Evolutionary conservation across 1,140 invertebrate genomes (phyloP).

Genomic region (Teleopsis dalmanni): DNA sequence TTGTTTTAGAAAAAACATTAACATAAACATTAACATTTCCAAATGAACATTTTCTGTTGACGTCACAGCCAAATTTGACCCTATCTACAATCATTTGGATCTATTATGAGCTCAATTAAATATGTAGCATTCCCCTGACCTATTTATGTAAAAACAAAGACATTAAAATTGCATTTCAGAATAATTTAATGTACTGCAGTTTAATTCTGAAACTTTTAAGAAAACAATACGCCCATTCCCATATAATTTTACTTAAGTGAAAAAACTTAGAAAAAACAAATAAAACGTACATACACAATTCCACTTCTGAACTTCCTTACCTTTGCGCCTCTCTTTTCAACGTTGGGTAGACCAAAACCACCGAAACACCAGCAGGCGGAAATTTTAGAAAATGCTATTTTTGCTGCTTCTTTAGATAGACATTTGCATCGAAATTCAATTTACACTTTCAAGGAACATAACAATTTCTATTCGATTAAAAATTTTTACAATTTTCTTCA

Average conservation of each 20-base stretch:
- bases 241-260: neutral
- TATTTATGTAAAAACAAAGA: too few relatives aligned
- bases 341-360: conserved; percentile 27
- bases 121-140: too few relatives aligned
- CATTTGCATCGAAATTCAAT: conserved; percentile 6
- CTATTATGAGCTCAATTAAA: too few relatives aligned
- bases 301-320: conserved; percentile 15
- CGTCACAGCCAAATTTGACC: too few relatives aligned
- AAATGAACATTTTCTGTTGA: too few relatives aligned
- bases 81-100: too few relatives aligned
- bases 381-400: conserved; percentile 43
- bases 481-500: neutral
- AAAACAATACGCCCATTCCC: neutral
- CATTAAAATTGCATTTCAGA: too few relatives aligned
- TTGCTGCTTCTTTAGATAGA: conserved; percentile 9
- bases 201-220: neutral
- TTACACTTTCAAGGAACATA: neutral
- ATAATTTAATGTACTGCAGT: neutral
- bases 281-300: neutral
- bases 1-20: too few relatives aligned
- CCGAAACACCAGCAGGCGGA: conserved; percentile 33
- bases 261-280: neutral
- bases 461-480: neutral
- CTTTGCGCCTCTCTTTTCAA: conserved; percentile 42
- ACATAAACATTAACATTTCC: too few relatives aligned